phyloP scores from a whole-genome alignment of 2,888 invertebrate genomes.

The Phasia obesa region DNA sequence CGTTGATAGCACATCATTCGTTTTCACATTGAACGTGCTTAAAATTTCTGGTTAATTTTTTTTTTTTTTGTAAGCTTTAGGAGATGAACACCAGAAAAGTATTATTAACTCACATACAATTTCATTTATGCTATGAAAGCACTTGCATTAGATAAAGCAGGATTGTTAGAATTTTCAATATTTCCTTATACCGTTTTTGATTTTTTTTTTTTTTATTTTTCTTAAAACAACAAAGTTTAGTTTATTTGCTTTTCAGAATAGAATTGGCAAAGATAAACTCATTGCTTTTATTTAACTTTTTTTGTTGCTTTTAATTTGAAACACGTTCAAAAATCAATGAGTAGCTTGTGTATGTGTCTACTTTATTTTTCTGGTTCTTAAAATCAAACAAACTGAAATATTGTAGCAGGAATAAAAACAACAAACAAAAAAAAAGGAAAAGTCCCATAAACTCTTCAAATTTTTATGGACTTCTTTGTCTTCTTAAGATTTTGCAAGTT shows the following conservation, averaged over 20 bases:
- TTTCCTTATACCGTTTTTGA: conserved; percentile 5
- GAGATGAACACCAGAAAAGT: background rate
- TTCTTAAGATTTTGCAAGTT: conserved; percentile 50
- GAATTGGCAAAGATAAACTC: conserved; percentile 18
- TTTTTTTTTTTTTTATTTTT: background rate
- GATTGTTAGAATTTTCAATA: conserved; percentile 46
- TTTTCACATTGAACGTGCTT: conserved; percentile 68
- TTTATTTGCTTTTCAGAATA: conserved; percentile 11
- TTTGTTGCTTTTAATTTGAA: conserved; percentile 65
- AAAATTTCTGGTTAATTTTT: conserved; percentile 31
- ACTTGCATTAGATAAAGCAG: background rate
- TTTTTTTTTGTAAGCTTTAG: background rate
- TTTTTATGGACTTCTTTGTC: conserved; percentile 61
- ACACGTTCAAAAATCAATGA: conserved; percentile 62
- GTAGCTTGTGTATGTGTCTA: conserved; percentile 2
- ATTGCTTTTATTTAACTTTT: conserved; percentile 35
- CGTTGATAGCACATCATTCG: conserved; percentile 69
- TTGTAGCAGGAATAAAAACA: background rate
- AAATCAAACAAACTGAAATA: conserved; percentile 32
- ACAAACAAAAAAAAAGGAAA: background rate
- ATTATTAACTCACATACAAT: conserved; percentile 26
- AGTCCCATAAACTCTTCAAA: conserved; percentile 52
- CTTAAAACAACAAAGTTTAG: conserved; percentile 35
- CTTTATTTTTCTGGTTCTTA: background rate
- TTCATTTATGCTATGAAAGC: conserved; percentile 1